Evolutionary conservation across 2,797 vertebrate genomes (phyloP).

Genomic region (Pangasius sanitwongsei): DNA sequence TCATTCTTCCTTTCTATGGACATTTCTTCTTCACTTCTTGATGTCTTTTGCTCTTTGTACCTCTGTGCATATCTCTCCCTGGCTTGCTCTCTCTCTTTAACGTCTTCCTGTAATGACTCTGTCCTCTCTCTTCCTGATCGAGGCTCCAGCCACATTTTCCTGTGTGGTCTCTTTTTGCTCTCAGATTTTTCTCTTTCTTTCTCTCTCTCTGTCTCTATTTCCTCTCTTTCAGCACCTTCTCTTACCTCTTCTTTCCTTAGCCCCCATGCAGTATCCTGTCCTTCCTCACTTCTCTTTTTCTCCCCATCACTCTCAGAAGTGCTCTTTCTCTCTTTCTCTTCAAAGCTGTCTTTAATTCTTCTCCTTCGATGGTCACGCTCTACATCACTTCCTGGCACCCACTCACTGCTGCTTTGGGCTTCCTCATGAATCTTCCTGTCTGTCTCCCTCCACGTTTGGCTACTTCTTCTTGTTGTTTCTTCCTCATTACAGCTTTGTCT

Average conservation of each 20-base stretch:
- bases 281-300: slow-evolving; percentile 33
- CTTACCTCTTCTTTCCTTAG: slow-evolving; percentile 41
- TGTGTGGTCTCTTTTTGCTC: slow-evolving; percentile 47
- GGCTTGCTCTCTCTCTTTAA: slow-evolving; percentile 55
- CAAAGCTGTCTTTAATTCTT: slow-evolving; percentile 46
- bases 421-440: slow-evolving; percentile 45
- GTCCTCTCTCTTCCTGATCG: slow-evolving; percentile 61
- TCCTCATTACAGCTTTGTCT: slow-evolving; percentile 45
- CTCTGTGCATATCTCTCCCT: slow-evolving; percentile 47
- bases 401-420: slow-evolving; percentile 64
- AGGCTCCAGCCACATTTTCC: slow-evolving; percentile 78
- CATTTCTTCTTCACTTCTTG: slow-evolving; percentile 56
- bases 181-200: slow-evolving; percentile 28
- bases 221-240: slow-evolving; percentile 46
- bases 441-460: slow-evolving; percentile 33
- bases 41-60: slow-evolving; percentile 41
- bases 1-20: slow-evolving; percentile 36
- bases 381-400: slow-evolving; percentile 60
- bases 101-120: slow-evolving; percentile 53
- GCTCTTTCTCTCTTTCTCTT: slow-evolving; percentile 56
- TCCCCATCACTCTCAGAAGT: slow-evolving; percentile 47
- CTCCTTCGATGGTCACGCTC: slow-evolving; percentile 57
- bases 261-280: slow-evolving; percentile 17
- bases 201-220: slow-evolving; percentile 43
- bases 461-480: slow-evolving; percentile 34